Evolutionary conservation across 2,888 invertebrate genomes (phyloP).

Genomic region (Sphaerophoria taeniata): DNA sequence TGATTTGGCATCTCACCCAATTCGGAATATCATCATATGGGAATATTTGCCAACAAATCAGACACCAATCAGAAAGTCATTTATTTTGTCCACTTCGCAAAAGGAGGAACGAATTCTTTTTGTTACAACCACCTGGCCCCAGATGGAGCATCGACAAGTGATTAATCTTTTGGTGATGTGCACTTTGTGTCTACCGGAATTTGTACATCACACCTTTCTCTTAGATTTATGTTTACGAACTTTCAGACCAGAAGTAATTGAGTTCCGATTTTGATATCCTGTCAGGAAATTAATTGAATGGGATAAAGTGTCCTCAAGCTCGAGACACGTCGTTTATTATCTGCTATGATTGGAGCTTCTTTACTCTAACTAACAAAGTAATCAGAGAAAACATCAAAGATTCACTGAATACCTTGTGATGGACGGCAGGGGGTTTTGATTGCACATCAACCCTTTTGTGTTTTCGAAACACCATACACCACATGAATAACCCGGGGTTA

Average conservation of each 20-base stretch:
- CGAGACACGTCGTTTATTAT: constrained; percentile 63
- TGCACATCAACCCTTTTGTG: constrained; percentile 54
- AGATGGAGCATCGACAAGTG: constrained; percentile 36
- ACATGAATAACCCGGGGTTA: constrained; percentile 60
- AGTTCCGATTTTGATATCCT: constrained; percentile 74
- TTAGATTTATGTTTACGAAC: constrained; percentile 17
- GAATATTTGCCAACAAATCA: constrained; percentile 11
- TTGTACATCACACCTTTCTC: constrained; percentile 35
- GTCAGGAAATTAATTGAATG: constrained; percentile 75
- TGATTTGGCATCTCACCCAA: constrained; percentile 46
- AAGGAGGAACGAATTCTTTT: neutral
- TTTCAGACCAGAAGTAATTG: constrained; percentile 72
- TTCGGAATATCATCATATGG: constrained; percentile 46
- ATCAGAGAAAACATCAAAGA: constrained; percentile 69
- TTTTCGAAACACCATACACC: neutral
- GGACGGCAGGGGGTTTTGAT: constrained; percentile 54
- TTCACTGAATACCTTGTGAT: neutral
- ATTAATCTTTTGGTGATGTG: constrained; percentile 55
- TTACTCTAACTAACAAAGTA: constrained; percentile 26
- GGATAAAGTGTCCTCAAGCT: constrained; percentile 66
- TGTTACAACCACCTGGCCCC: too few relatives aligned
- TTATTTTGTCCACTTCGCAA: constrained; percentile 44
- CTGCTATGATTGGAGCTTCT: constrained; percentile 38
- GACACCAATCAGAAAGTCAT: constrained; percentile 60
- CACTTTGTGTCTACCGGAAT: constrained; percentile 32